Evolutionary conservation across 2,113 vertebrate genomes (phyloP).

Genomic region (Plectropomus leopardus): DNA sequence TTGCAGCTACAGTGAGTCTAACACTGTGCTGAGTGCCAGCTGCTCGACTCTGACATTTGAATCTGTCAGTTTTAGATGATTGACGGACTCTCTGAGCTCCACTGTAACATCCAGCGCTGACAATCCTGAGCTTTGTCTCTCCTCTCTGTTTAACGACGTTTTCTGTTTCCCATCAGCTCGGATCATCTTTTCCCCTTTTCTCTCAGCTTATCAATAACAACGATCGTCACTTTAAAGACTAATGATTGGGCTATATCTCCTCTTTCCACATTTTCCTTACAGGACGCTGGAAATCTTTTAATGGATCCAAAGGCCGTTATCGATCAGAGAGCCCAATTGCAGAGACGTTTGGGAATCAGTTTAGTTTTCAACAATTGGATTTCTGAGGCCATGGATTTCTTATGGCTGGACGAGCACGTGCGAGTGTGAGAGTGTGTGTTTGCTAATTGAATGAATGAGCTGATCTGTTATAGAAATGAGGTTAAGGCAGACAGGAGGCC

Average conservation of each 20-base stretch:
- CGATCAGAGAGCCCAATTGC: constrained; percentile 26
- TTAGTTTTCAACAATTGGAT: constrained; percentile 60
- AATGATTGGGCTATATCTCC: constrained; percentile 50
- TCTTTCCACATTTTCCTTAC: constrained; percentile 5
- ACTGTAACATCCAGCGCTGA: constrained; percentile 3
- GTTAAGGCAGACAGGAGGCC: constrained; percentile 86
- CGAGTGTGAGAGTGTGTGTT: constrained; percentile 55
- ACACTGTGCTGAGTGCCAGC: constrained; percentile 23
- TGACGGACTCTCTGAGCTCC: constrained; percentile 15
- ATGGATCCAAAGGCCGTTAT: constrained; percentile 43
- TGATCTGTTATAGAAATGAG: constrained; percentile 89
- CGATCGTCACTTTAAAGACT: background rate
- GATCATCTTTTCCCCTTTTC: background rate
- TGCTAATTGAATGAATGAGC: constrained; percentile 88
- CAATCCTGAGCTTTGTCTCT: background rate
- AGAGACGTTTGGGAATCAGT: constrained; percentile 46
- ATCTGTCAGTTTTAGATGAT: constrained; percentile 52
- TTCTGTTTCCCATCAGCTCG: background rate
- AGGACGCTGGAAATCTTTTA: constrained; percentile 20
- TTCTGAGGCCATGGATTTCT: constrained; percentile 59
- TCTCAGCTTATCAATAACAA: background rate
- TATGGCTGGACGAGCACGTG: constrained; percentile 50
- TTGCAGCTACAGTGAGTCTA: background rate
- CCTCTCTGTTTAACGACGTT: background rate
- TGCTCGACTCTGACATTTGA: constrained; percentile 10